Conservation (phyloP, 1,140 invertebrate species). For the Hyphantria cunea region DNA sequence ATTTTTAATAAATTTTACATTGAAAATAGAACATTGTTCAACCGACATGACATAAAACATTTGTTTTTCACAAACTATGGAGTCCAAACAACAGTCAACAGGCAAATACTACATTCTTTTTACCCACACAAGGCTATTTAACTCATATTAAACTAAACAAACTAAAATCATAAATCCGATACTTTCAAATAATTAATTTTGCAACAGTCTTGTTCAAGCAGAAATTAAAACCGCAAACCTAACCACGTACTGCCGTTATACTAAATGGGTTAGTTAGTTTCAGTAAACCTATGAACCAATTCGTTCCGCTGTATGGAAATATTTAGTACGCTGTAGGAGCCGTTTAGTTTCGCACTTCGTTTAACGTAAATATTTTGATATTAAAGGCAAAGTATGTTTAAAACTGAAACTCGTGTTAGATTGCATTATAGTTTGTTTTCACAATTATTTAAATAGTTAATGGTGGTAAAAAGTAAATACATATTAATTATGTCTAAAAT, state of each 20-base stretch:
- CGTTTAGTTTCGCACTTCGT: not conserved
- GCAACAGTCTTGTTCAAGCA: slow-evolving; percentile 5
- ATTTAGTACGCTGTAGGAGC: not conserved
- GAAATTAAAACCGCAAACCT: slow-evolving; percentile 32
- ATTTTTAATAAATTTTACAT: too few relatives aligned
- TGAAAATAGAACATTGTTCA: too few relatives aligned
- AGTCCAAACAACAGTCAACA: too few relatives aligned
- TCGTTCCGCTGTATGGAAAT: slow-evolving; percentile 6
- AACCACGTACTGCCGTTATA: slow-evolving; percentile 17
- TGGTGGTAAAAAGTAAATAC: not conserved
- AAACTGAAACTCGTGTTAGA: not conserved
- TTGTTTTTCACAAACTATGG: too few relatives aligned
- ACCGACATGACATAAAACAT: too few relatives aligned
- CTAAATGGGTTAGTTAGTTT: slow-evolving; percentile 21
- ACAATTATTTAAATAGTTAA: not conserved
- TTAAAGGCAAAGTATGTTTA: not conserved
- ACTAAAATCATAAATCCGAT: not conserved
- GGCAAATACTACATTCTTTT: too few relatives aligned
- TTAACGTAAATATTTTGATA: not conserved
- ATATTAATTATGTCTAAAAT: too few relatives aligned
- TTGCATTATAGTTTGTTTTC: not conserved
- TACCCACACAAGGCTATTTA: too few relatives aligned
- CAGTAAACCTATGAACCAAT: slow-evolving; percentile 12
- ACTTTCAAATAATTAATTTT: slow-evolving; percentile 3
- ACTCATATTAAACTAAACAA: not conserved